Evolutionary conservation across 2,797 vertebrate genomes (phyloP).

Genomic region (Danio kyathit): DNA sequence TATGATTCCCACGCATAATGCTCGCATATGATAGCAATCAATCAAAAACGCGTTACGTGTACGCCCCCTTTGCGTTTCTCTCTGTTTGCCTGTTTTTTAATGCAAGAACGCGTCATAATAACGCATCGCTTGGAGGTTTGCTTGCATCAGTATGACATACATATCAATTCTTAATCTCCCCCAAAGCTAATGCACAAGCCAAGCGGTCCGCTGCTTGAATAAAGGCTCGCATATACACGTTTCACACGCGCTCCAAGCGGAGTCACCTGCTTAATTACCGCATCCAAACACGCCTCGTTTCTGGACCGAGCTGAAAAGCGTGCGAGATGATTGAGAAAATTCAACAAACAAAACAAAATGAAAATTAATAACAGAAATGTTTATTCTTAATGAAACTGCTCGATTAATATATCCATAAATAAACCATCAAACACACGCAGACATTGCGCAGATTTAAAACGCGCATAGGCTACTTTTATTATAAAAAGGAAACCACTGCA

Average conservation of each 20-base stretch:
- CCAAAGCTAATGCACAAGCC: background rate
- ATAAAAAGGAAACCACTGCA: background rate
- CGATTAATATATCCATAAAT: background rate
- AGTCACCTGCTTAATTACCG: constrained; percentile 55
- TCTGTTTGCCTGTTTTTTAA: too few relatives aligned
- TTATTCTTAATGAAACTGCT: background rate
- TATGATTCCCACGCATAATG: background rate
- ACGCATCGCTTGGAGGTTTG: background rate
- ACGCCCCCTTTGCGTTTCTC: background rate
- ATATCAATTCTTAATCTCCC: background rate
- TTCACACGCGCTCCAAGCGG: constrained; percentile 30
- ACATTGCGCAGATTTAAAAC: background rate
- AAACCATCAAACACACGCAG: background rate
- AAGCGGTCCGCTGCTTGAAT: background rate
- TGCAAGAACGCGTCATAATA: background rate
- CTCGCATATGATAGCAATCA: background rate
- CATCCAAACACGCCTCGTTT: constrained; percentile 20
- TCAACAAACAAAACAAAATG: background rate
- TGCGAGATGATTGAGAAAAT: background rate
- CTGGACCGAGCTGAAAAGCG: background rate
- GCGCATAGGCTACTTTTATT: background rate
- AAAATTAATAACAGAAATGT: background rate
- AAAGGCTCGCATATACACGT: background rate
- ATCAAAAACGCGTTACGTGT: background rate
- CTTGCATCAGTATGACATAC: background rate